These are phyloP conservation scores for Seriola rivoliana DNA, from an alignment of 2,113 vertebrate species.

Conservation along the genomic window DNA sequence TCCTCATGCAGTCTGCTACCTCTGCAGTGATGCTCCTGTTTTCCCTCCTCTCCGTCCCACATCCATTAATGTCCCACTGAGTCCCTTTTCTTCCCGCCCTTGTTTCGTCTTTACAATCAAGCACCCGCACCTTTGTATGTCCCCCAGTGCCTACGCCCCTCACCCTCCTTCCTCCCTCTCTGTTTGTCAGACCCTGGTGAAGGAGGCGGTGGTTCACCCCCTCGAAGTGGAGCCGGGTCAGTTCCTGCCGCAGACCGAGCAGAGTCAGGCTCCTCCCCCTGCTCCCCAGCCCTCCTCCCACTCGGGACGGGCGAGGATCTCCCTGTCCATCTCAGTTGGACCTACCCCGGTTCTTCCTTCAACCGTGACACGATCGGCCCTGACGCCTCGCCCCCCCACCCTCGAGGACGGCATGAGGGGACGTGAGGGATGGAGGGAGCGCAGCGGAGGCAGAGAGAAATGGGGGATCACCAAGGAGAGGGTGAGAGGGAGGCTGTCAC, in stretches of 20 bases:
- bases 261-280: conserved; percentile 47
- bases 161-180: conserved; percentile 13
- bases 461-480: conserved; percentile 77
- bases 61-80: not conserved
- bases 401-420: conserved; percentile 74
- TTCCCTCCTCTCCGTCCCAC: not conserved
- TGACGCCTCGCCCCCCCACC: conserved; percentile 71
- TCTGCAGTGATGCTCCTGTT: not conserved
- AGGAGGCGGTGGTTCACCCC: conserved; percentile 81
- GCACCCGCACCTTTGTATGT: conserved; percentile 3
- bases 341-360: conserved; percentile 65
- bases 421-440: conserved; percentile 74
- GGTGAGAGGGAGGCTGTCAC: conserved; percentile 81
- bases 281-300: conserved; percentile 59
- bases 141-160: not conserved
- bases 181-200: conserved; percentile 78
- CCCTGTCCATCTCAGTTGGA: conserved; percentile 78
- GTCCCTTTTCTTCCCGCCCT: not conserved
- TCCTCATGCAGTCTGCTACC: not conserved
- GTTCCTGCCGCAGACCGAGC: conserved; percentile 74
- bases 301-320: conserved; percentile 62
- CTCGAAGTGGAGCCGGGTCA: conserved; percentile 76
- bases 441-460: conserved; percentile 66
- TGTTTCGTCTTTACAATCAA: not conserved
- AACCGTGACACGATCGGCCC: conserved; percentile 55